Evolutionary conservation across 2,797 vertebrate genomes (phyloP).

Genomic region (Meda fulgida): DNA sequence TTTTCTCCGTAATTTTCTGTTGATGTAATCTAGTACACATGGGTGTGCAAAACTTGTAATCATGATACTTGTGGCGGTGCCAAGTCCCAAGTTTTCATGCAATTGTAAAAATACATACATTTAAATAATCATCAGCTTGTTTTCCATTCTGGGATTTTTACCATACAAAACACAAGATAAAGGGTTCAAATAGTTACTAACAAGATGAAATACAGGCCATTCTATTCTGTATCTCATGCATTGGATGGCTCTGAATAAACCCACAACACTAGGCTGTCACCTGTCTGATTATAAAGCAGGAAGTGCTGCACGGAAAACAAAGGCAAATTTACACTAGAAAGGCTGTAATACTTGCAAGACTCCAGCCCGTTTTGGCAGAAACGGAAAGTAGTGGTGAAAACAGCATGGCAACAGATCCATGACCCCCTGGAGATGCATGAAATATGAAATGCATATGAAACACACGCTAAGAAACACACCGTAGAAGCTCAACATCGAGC

Average conservation of each 20-base stretch:
- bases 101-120: background rate
- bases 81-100: too few relatives aligned
- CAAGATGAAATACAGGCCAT: background rate
- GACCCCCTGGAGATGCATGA: background rate
- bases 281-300: background rate
- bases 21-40: background rate
- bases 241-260: background rate
- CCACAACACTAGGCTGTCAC: background rate
- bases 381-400: background rate
- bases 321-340: constrained; percentile 21
- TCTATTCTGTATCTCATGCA: background rate
- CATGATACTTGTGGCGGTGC: background rate
- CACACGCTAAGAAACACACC: background rate
- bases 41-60: background rate
- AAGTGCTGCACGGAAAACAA: background rate
- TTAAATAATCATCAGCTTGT: background rate
- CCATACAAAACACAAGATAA: background rate
- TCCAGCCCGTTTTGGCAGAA: background rate
- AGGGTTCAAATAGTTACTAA: background rate
- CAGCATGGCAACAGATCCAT: background rate
- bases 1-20: background rate
- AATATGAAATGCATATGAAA: background rate
- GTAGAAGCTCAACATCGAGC: background rate
- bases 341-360: constrained; percentile 3
- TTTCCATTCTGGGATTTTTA: background rate